Evolutionary conservation across 1,140 invertebrate species (phyloP), one percentile per base, ranked within the genome.

Genomic region (Ostrea edulis): DNA sequence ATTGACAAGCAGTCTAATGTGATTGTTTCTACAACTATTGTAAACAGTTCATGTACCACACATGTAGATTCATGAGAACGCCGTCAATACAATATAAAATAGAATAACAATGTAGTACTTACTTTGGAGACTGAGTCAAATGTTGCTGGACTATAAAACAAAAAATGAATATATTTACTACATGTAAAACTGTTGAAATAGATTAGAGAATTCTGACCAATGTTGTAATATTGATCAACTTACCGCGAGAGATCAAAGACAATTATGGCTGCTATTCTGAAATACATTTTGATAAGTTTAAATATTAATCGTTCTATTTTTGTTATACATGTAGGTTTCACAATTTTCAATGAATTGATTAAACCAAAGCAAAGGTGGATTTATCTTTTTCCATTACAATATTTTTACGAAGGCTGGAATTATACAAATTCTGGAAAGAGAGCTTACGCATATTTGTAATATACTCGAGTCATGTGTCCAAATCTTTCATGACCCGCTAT

Each of bases 51-150:
- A 44, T 44, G 35, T 44, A 44, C 35, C 35, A 44, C 35, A 44
- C 35, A 1, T 44, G 35, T 5, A 44, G 35, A 9, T 14, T 25
- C 3, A 54, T n/a, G 12, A 22, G 51, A 52, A 20, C 4, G 20
- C 9, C 14, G 20, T 44, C 35, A 44, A 44, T 5, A 44, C 35
- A 44, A 44, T 44, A 44, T 44, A 44, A 44, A 44, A 44, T 44
- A 44, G 5, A 44, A 44, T 44, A 44, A 2, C 35, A 51, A 14
- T 54, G 44, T 3, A 22, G 65, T 82, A 89, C 91, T 92, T 94
- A 96, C 96, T 93, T 97, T 97, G 90, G 96, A 88, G n/a, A 95
- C 94, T 44, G 94, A 94, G 82, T 95, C 94, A 91, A 95, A 94
- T 85, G 95, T 95, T n/a, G 92, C 93, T 86, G 93, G 93, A 71